These are phyloP conservation scores for Muscicapa adusta DNA, from an alignment of 2,113 vertebrate species.

Conservation along the genomic window DNA sequence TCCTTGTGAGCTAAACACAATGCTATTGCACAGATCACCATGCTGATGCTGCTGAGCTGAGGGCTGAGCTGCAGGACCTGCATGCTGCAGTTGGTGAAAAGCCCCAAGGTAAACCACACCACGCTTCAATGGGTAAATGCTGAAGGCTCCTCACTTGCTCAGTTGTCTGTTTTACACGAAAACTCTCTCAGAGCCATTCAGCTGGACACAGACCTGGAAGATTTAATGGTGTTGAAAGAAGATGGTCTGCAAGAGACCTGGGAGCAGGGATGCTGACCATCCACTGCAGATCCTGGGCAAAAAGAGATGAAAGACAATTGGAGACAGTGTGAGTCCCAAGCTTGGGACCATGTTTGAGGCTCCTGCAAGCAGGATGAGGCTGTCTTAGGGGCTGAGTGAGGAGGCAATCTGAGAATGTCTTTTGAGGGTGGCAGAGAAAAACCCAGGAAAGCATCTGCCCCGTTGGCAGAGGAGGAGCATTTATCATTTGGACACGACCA, in stretches of 20 bases:
- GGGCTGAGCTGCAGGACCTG: background rate
- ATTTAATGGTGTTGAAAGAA: background rate
- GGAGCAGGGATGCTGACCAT: background rate
- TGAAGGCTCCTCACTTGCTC: background rate
- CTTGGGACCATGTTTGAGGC: background rate
- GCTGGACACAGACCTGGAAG: background rate
- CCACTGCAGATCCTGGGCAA: background rate
- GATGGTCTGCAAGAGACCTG: background rate
- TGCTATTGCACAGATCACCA: background rate
- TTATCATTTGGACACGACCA: rapidly evolving
- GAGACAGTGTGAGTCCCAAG: background rate
- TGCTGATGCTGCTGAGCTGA: background rate
- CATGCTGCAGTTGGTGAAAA: background rate
- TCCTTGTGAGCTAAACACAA: background rate
- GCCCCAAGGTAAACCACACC: background rate
- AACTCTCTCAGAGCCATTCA: background rate
- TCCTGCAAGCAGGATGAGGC: background rate
- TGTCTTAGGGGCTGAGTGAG: background rate
- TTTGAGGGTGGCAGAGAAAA: background rate
- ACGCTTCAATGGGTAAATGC: background rate
- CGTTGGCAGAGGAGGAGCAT: background rate
- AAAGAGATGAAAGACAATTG: background rate
- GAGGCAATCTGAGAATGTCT: background rate
- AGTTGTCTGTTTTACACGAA: background rate
- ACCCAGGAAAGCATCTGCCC: background rate